Evolutionary conservation across 2,888 invertebrate species (phyloP), one percentile per base, ranked within the genome.

Genomic region (Conops quadrifasciatus): DNA sequence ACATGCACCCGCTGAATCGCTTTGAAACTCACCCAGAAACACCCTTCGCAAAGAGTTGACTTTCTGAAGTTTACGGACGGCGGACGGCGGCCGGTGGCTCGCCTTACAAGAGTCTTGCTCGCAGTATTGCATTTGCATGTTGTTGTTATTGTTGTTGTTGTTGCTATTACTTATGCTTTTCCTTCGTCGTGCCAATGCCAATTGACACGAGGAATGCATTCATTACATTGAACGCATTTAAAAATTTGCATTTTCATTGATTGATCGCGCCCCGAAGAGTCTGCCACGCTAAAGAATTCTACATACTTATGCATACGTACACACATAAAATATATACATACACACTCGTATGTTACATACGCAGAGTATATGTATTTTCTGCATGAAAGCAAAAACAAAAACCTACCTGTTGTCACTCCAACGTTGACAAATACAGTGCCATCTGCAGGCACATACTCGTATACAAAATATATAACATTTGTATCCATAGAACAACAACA

Each of bases 231-330:
- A 45, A 47, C 26, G 49, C 13, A 26, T 58, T 28, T 11, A 58
- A 16, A 36, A 13, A 66, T 68, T 62, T 60, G 68, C 68, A 68
- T 68, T 30, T 45, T 28, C 26, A 68, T 60, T 68, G 68, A 68
- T 68, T 28, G 60, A 68, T 68, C 68, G 51, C 60, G 24, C n/a
- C 30, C 49, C 62, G 36, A 13, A 5, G 30, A 51, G 68, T 68
- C 68, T 62, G 36, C 47, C 28, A 67, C 28, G 43, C 47, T 26
- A 19, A 47, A 60, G 59, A 67, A 67, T 67, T 67, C 43, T 30
- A 36, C 9, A 36, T 36, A 36, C 5, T 9, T 9, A 36, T 36
- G 9, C 5, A 9, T 36, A 36, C 36, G 4, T 4, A 36, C 9
- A 36, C 36, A 36, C 36, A 36, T 9, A 19, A 36, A 16, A 28